Percentiles rank a stretch among this genome's conserved stretches.
These are phyloP conservation scores for Cataglyphis cursor DNA, from an alignment of 2,888 invertebrate genomes.

Conservation along the genomic window DNA sequence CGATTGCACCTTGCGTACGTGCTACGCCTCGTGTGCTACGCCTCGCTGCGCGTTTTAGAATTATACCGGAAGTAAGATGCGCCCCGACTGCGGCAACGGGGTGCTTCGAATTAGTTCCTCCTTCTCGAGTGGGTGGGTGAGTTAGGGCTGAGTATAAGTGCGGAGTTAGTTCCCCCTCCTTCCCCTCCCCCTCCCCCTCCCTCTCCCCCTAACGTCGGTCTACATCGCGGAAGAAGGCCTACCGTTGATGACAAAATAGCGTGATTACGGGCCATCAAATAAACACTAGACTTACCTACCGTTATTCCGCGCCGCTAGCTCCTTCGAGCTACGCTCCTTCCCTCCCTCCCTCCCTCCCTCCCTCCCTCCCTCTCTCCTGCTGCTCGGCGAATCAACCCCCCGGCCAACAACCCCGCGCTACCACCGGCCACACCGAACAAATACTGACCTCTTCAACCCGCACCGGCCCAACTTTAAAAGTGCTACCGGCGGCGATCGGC, in stretches of 20 bases:
- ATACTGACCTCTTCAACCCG: constrained; percentile 74
- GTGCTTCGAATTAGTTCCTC: constrained; percentile 79
- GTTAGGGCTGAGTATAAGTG: constrained; percentile 76
- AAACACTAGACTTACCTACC: constrained; percentile 85
- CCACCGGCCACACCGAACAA: constrained; percentile 65
- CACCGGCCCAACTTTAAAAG: constrained; percentile 54
- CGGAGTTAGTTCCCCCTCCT: constrained; percentile 66
- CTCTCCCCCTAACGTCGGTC: constrained; percentile 69
- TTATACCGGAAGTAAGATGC: constrained; percentile 80
- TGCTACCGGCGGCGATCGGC: constrained; percentile 55
- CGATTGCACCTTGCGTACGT: constrained; percentile 51
- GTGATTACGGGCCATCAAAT: constrained; percentile 86
- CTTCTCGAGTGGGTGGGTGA: constrained; percentile 72
- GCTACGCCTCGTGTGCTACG: constrained; percentile 55
- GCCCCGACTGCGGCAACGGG: constrained; percentile 74
- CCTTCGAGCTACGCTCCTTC: constrained; percentile 72
- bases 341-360: constrained; percentile 28
- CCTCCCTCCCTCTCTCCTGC: neutral
- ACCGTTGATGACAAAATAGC: constrained; percentile 86
- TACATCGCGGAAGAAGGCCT: constrained; percentile 82
- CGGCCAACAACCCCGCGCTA: constrained; percentile 72
- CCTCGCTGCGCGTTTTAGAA: constrained; percentile 62
- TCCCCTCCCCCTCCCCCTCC: too few relatives aligned
- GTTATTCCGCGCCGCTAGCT: constrained; percentile 83
- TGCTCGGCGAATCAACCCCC: constrained; percentile 16